Percentiles rank a stretch among this genome's conserved stretches.
Conservation (phyloP, 1,140 invertebrate genomes). For the Charaxes varanes region DNA sequence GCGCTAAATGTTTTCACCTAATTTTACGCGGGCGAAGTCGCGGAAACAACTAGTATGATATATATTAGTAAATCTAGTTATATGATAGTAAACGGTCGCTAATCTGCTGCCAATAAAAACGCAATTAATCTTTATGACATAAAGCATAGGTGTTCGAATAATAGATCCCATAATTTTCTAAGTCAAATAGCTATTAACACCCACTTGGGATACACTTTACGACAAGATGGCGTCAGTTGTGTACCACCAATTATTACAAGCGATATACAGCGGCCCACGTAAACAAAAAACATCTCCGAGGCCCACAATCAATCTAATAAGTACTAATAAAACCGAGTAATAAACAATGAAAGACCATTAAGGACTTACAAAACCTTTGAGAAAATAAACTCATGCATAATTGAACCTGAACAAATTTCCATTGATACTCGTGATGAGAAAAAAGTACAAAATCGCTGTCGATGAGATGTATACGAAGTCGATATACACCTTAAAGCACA, state of each 20-base stretch:
- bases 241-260: background rate
- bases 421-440: slow-evolving; percentile 71
- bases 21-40: too few species aligned
- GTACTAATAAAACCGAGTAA: slow-evolving; percentile 17
- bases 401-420: slow-evolving; percentile 64
- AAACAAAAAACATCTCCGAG: slow-evolving; percentile 2
- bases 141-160: too few species aligned
- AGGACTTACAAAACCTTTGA: slow-evolving; percentile 7
- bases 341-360: slow-evolving; percentile 21
- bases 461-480: slow-evolving; percentile 52
- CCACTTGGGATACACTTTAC: too few species aligned
- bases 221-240: background rate
- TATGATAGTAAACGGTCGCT: too few species aligned
- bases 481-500: slow-evolving; percentile 44
- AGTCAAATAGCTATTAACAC: too few species aligned
- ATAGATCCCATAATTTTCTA: too few species aligned
- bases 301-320: slow-evolving; percentile 17
- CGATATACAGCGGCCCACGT: slow-evolving; percentile 2
- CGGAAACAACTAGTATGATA: too few species aligned
- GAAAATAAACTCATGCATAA: slow-evolving; percentile 45
- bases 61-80: too few species aligned
- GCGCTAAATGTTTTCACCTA: too few species aligned
- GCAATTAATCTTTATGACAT: too few species aligned
- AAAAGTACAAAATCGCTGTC: slow-evolving; percentile 61
- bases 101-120: too few species aligned